These are phyloP conservation scores for Propithecus deckenii DNA, from an alignment of 2,797 vertebrate species.

Conservation along the genomic window DNA sequence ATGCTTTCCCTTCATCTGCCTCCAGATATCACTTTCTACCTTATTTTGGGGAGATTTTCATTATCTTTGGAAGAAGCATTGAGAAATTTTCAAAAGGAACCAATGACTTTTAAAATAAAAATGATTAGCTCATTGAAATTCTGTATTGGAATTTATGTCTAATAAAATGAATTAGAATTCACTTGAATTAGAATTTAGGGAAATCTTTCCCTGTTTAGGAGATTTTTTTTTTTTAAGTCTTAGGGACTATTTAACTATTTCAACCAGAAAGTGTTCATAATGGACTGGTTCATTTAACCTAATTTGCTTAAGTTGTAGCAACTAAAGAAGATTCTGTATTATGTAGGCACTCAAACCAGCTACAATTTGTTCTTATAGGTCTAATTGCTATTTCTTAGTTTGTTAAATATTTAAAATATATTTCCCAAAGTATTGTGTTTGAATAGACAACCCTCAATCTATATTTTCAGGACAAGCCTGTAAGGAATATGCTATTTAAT, in stretches of 20 bases:
- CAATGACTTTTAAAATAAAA: slow-evolving; percentile 59
- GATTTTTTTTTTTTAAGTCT: neutral
- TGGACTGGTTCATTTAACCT: neutral
- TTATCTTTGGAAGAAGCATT: slow-evolving; percentile 30
- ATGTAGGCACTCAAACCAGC: neutral
- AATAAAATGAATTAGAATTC: slow-evolving; percentile 46
- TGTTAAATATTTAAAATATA: slow-evolving; percentile 42
- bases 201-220: slow-evolving; percentile 10
- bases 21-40: neutral
- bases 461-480: slow-evolving; percentile 16
- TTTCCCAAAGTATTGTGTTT: slow-evolving; percentile 29
- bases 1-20: neutral
- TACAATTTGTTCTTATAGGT: slow-evolving; percentile 17
- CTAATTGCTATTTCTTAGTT: slow-evolving; percentile 45
- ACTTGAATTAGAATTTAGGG: slow-evolving; percentile 17
- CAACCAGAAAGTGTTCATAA: neutral
- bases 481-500: slow-evolving; percentile 42
- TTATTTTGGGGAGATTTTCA: slow-evolving; percentile 43
- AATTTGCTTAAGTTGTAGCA: slow-evolving; percentile 19
- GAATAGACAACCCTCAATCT: neutral
- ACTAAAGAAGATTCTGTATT: neutral
- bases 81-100: slow-evolving; percentile 32
- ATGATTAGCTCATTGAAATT: slow-evolving; percentile 42
- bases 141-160: slow-evolving; percentile 30
- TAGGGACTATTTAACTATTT: neutral